Evolutionary conservation across 1,140 invertebrate genomes (phyloP).

Genomic region (Heliothis virescens): DNA sequence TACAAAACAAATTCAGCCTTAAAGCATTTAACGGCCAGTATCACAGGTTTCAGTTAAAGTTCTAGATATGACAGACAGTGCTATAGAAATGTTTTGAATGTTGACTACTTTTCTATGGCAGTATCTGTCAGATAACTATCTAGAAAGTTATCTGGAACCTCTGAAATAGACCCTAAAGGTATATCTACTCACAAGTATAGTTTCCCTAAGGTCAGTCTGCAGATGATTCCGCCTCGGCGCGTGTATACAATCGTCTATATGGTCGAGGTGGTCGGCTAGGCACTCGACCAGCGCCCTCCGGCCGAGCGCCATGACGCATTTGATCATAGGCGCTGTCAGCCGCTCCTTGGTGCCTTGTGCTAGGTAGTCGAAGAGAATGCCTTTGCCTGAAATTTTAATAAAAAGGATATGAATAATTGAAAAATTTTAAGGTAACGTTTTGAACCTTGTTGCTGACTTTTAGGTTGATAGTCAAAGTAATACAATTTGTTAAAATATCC

Average conservation of each 20-base stretch:
- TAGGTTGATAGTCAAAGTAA: too few relatives aligned
- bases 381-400: slow-evolving; percentile 69
- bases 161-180: too few relatives aligned
- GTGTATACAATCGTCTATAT: slow-evolving; percentile 72
- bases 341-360: slow-evolving; percentile 81
- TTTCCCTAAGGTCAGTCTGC: slow-evolving; percentile 69
- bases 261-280: slow-evolving; percentile 73
- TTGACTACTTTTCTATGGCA: too few relatives aligned
- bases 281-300: slow-evolving; percentile 75
- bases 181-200: slow-evolving; percentile 70
- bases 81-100: too few relatives aligned
- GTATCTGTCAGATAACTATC: too few relatives aligned
- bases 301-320: slow-evolving; percentile 80
- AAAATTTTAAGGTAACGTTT: background rate
- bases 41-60: too few relatives aligned
- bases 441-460: too few relatives aligned
- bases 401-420: background rate
- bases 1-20: background rate
- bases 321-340: slow-evolving; percentile 80
- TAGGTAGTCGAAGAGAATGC: slow-evolving; percentile 81
- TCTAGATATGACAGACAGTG: too few relatives aligned
- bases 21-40: too few relatives aligned
- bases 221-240: slow-evolving; percentile 59
- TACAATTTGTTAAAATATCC: too few relatives aligned
- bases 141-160: too few relatives aligned